phyloP scores from a whole-genome alignment of 2,888 invertebrate genomes.

The Nebria salina region DNA sequence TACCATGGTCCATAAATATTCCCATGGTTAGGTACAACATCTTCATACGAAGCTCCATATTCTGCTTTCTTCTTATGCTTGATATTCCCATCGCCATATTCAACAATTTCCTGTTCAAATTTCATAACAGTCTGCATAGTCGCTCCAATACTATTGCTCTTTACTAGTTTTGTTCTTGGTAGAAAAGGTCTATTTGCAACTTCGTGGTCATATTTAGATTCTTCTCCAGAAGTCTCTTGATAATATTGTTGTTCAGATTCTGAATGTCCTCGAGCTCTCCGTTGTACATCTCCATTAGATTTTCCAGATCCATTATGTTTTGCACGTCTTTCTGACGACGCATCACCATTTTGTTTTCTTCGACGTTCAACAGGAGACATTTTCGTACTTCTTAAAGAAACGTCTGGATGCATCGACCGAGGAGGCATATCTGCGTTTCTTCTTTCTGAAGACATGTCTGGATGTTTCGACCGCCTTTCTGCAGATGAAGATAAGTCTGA shows the following conservation, averaged over 20 bases:
- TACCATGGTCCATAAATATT: slow-evolving; percentile 90
- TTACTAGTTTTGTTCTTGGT: slow-evolving; percentile 76
- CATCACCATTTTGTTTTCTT: background rate
- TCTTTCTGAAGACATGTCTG: slow-evolving; percentile 30
- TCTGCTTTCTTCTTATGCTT: slow-evolving; percentile 62
- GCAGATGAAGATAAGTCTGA: background rate
- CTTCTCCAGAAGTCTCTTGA: slow-evolving; percentile 59
- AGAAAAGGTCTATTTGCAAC: slow-evolving; percentile 68
- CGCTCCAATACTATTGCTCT: slow-evolving; percentile 63
- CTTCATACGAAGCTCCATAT: slow-evolving; percentile 60
- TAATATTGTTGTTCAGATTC: slow-evolving; percentile 54
- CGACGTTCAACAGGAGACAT: background rate
- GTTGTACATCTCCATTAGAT: slow-evolving; percentile 32
- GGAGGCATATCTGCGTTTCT: slow-evolving; percentile 48
- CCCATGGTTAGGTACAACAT: slow-evolving; percentile 68
- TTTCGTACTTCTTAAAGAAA: background rate
- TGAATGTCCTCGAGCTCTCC: slow-evolving; percentile 49
- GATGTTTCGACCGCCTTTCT: background rate
- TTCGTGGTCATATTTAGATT: slow-evolving; percentile 61
- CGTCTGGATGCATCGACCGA: slow-evolving; percentile 15
- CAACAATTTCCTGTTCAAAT: slow-evolving; percentile 59
- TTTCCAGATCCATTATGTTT: slow-evolving; percentile 23
- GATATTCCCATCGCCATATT: slow-evolving; percentile 61
- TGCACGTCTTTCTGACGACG: slow-evolving; percentile 20
- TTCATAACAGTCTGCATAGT: slow-evolving; percentile 54